A percentile compares a stretch with the other conserved stretches of the same genome.
Conservation (phyloP, 1,140 invertebrate genomes). For the Xylocopa sonorina region DNA sequence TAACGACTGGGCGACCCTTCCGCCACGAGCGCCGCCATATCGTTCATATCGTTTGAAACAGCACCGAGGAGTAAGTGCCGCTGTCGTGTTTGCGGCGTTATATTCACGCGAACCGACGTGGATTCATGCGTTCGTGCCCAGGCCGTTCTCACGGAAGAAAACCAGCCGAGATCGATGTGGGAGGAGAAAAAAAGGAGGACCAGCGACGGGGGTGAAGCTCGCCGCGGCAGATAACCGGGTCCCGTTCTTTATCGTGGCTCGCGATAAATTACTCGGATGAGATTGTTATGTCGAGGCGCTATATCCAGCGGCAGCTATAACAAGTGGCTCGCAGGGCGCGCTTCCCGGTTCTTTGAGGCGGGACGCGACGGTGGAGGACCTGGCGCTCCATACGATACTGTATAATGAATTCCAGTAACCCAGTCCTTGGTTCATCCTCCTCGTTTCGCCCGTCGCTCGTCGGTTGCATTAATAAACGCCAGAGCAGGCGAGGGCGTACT, state of each 20-base stretch:
- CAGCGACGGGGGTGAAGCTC: neutral
- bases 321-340: constrained; percentile 38
- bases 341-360: constrained; percentile 16
- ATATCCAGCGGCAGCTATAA: constrained; percentile 43
- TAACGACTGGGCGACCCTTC: neutral
- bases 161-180: neutral
- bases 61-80: neutral
- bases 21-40: neutral
- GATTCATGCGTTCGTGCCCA: neutral
- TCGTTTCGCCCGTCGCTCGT: neutral
- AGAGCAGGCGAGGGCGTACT: neutral
- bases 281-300: constrained; percentile 53
- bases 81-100: neutral
- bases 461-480: constrained; percentile 5
- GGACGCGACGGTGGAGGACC: constrained; percentile 15
- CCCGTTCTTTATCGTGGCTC: constrained; percentile 46
- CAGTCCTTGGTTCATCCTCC: neutral
- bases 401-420: constrained; percentile 38
- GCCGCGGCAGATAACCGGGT: constrained; percentile 35
- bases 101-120: neutral
- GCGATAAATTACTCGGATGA: constrained; percentile 57
- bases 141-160: neutral
- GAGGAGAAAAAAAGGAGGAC: neutral
- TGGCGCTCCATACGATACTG: constrained; percentile 23
- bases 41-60: neutral